phyloP scores from a whole-genome alignment of 2,113 vertebrate species.

The Thomomys bottae region DNA sequence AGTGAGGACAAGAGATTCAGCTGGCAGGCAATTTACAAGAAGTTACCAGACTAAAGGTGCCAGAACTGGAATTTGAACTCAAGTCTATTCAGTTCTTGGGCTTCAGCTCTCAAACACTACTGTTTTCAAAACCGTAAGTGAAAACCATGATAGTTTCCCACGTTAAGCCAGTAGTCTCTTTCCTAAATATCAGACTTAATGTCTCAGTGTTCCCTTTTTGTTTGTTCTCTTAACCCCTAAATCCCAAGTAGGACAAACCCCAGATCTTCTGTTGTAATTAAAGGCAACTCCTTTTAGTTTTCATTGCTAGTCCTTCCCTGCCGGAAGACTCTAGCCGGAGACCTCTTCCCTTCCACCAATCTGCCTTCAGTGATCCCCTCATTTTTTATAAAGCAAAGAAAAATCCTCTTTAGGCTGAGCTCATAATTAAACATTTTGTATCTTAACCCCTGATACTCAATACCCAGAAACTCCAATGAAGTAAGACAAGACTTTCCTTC shows the following conservation, averaged over 20 bases:
- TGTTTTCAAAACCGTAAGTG: constrained; percentile 20
- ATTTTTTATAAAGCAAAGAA: not conserved
- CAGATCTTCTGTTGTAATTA: not conserved
- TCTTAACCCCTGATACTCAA: not conserved
- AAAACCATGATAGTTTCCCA: constrained; percentile 6
- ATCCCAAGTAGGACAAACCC: not conserved
- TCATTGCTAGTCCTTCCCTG: not conserved
- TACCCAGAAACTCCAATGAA: not conserved
- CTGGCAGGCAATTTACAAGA: not conserved
- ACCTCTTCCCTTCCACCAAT: not conserved
- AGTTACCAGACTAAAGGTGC: not conserved
- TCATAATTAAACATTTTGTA: not conserved
- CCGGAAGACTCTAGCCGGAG: not conserved
- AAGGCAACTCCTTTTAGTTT: not conserved
- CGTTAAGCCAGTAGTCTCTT: constrained; percentile 13
- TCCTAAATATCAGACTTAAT: not conserved
- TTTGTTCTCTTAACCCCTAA: not conserved
- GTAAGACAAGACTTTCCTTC: not conserved
- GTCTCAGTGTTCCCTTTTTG: not conserved
- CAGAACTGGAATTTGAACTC: not conserved
- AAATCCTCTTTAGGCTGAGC: not conserved
- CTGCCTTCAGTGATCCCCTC: not conserved
- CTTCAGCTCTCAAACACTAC: not conserved
- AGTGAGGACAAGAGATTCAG: not conserved
- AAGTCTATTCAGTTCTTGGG: not conserved